phyloP scores from a whole-genome alignment of 2,888 invertebrate genomes.

The Aquatica leii region DNA sequence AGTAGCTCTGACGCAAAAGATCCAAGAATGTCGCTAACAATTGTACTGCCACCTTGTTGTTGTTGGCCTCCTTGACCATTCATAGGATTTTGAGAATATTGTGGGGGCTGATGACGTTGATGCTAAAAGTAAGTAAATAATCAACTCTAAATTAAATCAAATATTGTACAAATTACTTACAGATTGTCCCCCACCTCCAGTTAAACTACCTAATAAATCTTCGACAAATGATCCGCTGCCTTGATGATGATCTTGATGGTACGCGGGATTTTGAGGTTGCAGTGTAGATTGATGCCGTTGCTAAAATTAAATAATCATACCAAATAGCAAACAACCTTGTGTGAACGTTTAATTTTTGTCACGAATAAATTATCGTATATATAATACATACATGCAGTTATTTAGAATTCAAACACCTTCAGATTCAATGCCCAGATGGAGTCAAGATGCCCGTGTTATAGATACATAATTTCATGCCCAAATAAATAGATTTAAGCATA shows the following conservation, averaged over 20 bases:
- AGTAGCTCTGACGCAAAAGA: slow-evolving; percentile 2
- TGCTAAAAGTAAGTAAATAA: slow-evolving; percentile 7
- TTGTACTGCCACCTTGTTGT: slow-evolving; percentile 10
- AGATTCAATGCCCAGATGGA: no score
- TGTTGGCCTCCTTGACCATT: slow-evolving; percentile 21
- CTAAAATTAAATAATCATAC: no score
- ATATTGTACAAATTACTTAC: slow-evolving; percentile 7
- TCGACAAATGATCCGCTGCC: no score
- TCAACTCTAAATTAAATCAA: background rate
- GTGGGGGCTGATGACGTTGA: slow-evolving; percentile 22
- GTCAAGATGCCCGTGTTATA: no score
- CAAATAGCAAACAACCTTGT: no score
- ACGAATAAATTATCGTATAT: background rate
- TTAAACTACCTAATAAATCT: slow-evolving; percentile 23
- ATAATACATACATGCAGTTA: slow-evolving; percentile 14
- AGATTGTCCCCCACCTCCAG: slow-evolving; percentile 26
- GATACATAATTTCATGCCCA: background rate
- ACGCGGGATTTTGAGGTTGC: no score
- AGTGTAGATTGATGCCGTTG: no score
- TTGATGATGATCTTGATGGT: no score
- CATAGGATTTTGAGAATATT: slow-evolving; percentile 24
- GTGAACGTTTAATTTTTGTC: no score
- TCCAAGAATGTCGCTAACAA: background rate
- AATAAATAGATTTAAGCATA: background rate
- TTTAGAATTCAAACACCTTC: slow-evolving; percentile 5